Evolutionary conservation across 2,113 vertebrate genomes (phyloP), one percentile per base, ranked within the genome.

Genomic region (Strigops habroptila): DNA sequence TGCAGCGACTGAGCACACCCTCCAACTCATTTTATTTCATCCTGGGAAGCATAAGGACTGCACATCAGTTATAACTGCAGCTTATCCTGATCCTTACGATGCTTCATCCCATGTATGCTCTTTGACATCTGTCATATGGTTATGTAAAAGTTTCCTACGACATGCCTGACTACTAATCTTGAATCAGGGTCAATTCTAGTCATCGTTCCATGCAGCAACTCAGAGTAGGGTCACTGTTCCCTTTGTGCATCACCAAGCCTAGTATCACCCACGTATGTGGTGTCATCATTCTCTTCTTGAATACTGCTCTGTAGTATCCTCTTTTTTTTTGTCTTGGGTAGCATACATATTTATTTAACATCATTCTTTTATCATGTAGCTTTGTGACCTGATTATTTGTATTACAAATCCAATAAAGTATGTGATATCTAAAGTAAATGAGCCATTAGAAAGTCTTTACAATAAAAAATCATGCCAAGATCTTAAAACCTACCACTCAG

Each of bases 121-220:
- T 81, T 81, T 93, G 82, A 83, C 82, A 90, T 93, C 82, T 96
- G 92, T 86, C 74, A 64, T 65, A 70, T 3, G 10, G 71, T 90
- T 86, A 88, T 79, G 76, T 88, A 93, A 83, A 93, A 86, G 82
- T 88, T 96, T 75, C 82, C 4, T 0, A 16, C 49, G 83, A 52
- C 76, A 86, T 18, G 73, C 84, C 67, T 83, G 62, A 14, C 75
- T 93, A 71, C 79, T 93, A 83, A 88, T 93, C 82, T 86, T 78
- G 75, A 60, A 78, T 86, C 75, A 48, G 49, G 90, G 79, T 82
- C 82, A 83, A 10, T 86, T 96, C 86, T 63, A 90, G 63, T 75
- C 85, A 88, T 19, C 5, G 0, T 63, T 82, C 85, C 43, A 5
- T 35, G 64, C 71, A 83, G 49, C n/a, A n/a, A n/a, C n/a, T 3